These are phyloP conservation scores for Thysanoteuthis rhombus DNA, from an alignment of 2,888 invertebrate genomes.

Conservation along the genomic window DNA sequence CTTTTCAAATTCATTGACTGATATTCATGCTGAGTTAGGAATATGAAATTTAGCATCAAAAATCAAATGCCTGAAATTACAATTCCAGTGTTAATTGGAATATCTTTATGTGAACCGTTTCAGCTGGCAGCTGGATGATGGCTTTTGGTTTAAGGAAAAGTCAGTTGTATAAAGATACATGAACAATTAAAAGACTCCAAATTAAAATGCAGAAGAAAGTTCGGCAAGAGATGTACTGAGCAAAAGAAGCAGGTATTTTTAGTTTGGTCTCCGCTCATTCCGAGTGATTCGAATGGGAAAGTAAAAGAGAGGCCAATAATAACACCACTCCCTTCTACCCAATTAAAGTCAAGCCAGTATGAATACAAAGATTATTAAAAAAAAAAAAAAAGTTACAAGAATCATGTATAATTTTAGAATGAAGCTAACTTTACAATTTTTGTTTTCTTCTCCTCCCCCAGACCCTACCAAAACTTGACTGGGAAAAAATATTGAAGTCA, in stretches of 20 bases:
- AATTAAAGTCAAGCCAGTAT: conserved; percentile 12
- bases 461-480: background rate
- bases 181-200: conserved; percentile 12
- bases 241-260: conserved; percentile 12
- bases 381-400: background rate
- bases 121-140: background rate
- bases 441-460: background rate
- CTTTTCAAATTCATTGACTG: conserved; percentile 12
- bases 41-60: conserved; percentile 12
- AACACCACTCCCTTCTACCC: background rate
- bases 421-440: background rate
- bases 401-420: background rate
- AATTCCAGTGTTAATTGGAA: background rate
- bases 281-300: background rate
- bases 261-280: background rate
- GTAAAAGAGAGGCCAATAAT: background rate
- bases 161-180: background rate
- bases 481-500: background rate
- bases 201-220: background rate
- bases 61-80: background rate
- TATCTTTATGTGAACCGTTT: background rate
- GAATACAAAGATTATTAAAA: background rate
- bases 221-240: background rate
- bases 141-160: background rate
- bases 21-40: background rate